A percentile compares a stretch with the other conserved stretches of the same genome.
These are phyloP conservation scores for Pimephales promelas DNA, from an alignment of 2,113 vertebrate species.

Conservation along the genomic window DNA sequence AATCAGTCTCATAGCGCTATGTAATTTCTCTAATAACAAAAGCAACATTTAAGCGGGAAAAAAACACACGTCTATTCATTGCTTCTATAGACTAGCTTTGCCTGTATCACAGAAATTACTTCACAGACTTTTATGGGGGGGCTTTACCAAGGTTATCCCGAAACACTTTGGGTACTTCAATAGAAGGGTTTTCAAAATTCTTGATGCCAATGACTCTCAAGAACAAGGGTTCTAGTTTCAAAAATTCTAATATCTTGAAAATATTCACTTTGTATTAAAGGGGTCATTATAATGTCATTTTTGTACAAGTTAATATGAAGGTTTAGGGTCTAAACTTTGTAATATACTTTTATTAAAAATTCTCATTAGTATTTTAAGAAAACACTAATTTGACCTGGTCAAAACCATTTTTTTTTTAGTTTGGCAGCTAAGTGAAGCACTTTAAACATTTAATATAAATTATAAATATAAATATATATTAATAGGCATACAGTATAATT, in stretches of 20 bases:
- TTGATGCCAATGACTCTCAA: not conserved
- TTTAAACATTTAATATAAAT: no score
- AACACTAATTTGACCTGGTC: no score
- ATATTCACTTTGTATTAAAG: not conserved
- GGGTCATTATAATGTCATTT: no score
- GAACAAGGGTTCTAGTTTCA: not conserved
- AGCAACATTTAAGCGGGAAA: not conserved
- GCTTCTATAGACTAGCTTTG: not conserved
- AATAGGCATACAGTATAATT: no score
- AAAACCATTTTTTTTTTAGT: no score
- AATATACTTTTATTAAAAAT: no score
- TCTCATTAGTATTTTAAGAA: no score
- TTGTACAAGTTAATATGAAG: no score
- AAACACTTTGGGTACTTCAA: not conserved
- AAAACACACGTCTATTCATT: constrained; percentile 10
- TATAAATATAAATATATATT: no score
- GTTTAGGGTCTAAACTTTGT: no score
- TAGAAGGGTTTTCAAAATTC: not conserved
- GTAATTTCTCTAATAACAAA: not conserved
- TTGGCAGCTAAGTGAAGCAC: no score
- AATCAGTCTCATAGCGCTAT: not conserved
- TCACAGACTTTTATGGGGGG: not conserved
- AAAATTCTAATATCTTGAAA: not conserved
- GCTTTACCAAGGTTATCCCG: not conserved
- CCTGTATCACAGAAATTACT: not conserved